Percentiles rank a stretch among this genome's conserved stretches.
phyloP scores from a whole-genome alignment of 2,888 invertebrate genomes.

The Arctia plantaginis region DNA sequence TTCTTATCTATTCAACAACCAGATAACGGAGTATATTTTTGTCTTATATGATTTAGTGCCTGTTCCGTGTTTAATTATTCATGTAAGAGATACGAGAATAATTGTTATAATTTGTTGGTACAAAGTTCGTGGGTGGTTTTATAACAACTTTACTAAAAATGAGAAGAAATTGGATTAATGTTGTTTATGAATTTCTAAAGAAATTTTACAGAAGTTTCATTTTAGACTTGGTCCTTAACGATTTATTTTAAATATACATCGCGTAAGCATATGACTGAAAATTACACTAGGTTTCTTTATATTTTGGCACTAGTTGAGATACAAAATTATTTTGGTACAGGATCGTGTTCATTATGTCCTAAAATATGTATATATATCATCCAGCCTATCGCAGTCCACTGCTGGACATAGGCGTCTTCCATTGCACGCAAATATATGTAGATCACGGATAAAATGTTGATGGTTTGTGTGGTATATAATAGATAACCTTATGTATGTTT shows the following conservation, averaged over 20 bases:
- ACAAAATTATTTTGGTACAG: too few relatives aligned
- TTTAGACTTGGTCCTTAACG: background rate
- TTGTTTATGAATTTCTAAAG: background rate
- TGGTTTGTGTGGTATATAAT: too few relatives aligned
- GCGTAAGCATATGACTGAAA: background rate
- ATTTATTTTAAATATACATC: background rate
- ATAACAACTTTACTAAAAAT: background rate
- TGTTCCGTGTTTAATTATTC: constrained; percentile 41
- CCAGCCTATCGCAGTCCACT: too few relatives aligned
- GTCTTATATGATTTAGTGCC: constrained; percentile 46
- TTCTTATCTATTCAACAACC: constrained; percentile 68
- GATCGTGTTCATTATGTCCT: too few relatives aligned
- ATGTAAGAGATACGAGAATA: constrained; percentile 34
- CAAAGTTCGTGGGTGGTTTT: constrained; percentile 24
- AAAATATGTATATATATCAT: too few relatives aligned
- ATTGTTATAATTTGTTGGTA: constrained; percentile 22
- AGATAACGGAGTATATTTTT: constrained; percentile 65
- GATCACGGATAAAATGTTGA: too few relatives aligned
- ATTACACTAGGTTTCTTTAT: background rate
- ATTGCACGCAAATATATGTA: too few relatives aligned
- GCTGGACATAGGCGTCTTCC: too few relatives aligned
- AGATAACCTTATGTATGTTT: too few relatives aligned
- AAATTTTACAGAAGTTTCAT: background rate
- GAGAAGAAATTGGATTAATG: background rate
- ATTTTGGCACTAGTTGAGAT: too few relatives aligned